These are phyloP conservation scores for Orchestes rusci DNA, from an alignment of 2,888 invertebrate genomes.

Conservation along the genomic window DNA sequence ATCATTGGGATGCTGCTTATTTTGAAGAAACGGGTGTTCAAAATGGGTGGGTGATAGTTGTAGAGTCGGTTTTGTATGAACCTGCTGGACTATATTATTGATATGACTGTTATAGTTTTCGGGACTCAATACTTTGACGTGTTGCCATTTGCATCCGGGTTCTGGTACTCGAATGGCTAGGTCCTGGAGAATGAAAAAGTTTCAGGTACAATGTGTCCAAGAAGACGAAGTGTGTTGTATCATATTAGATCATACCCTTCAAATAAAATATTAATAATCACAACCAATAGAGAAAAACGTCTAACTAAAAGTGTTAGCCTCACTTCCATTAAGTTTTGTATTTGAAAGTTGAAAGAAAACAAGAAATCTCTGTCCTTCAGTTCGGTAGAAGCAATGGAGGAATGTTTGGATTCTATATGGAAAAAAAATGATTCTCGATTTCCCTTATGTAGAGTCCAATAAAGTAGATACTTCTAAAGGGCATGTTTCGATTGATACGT, in stretches of 20 bases:
- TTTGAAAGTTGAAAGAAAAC: too few relatives aligned
- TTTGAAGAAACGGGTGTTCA: constrained; percentile 20
- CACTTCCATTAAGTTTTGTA: too few relatives aligned
- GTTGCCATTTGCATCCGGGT: constrained; percentile 39
- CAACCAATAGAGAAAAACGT: background rate
- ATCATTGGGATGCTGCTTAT: background rate
- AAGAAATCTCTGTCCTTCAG: too few relatives aligned
- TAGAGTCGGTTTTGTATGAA: background rate
- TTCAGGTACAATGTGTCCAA: constrained; percentile 18
- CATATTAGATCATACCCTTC: background rate
- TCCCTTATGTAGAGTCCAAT: too few relatives aligned
- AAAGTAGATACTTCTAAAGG: too few relatives aligned
- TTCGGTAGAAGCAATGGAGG: too few relatives aligned
- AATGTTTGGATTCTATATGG: too few relatives aligned
- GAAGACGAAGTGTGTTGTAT: background rate
- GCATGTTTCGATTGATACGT: too few relatives aligned
- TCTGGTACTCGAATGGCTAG: constrained; percentile 29
- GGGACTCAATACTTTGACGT: constrained; percentile 34
- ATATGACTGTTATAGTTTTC: constrained; percentile 1
- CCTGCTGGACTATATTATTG: background rate
- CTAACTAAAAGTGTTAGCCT: background rate
- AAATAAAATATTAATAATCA: background rate
- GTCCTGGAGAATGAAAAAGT: too few relatives aligned
- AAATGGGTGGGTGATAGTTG: background rate
- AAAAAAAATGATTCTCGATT: too few relatives aligned